phyloP scores from a whole-genome alignment of 92 coral and sea anemone genomes.

The Phenganax stokvisi region DNA sequence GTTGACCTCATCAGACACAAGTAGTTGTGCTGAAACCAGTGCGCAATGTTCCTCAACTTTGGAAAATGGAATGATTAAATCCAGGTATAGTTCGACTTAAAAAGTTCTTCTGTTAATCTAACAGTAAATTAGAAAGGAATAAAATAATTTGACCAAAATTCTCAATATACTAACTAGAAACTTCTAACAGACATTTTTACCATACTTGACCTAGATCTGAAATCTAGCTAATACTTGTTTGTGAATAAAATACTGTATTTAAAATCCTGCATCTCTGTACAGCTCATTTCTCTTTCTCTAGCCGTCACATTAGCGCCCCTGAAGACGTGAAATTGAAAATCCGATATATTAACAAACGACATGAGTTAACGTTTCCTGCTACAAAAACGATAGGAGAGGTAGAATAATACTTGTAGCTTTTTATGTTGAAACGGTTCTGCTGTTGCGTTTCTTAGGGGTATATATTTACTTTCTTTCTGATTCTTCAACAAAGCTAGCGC shows the following conservation, averaged over 20 bases:
- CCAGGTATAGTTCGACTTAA: slow-evolving; percentile 47
- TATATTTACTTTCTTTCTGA: too few species aligned
- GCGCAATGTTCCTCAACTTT: slow-evolving; percentile 66
- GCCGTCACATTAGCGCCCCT: slow-evolving; percentile 50
- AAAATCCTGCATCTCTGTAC: neutral
- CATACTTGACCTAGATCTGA: too few species aligned
- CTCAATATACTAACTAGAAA: too few species aligned
- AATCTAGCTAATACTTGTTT: too few species aligned
- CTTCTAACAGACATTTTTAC: too few species aligned
- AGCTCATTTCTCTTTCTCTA: slow-evolving; percentile 19
- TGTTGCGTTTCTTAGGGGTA: neutral
- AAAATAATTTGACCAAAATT: too few species aligned
- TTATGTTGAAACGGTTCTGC: neutral
- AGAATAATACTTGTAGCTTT: neutral
- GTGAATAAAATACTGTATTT: too few species aligned
- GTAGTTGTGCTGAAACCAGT: slow-evolving; percentile 58
- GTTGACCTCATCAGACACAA: slow-evolving; percentile 58
- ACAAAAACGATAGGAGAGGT: slow-evolving; percentile 93
- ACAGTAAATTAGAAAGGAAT: neutral
- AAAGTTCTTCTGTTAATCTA: too few species aligned
- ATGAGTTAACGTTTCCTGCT: slow-evolving; percentile 73
- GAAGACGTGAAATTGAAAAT: slow-evolving; percentile 65
- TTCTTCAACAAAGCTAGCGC: too few species aligned
- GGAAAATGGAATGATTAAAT: slow-evolving; percentile 53
- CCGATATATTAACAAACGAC: slow-evolving; percentile 51